Percentiles rank a stretch among this genome's conserved stretches.
phyloP scores from a whole-genome alignment of 2,888 invertebrate genomes.

The Graphium colonna region DNA sequence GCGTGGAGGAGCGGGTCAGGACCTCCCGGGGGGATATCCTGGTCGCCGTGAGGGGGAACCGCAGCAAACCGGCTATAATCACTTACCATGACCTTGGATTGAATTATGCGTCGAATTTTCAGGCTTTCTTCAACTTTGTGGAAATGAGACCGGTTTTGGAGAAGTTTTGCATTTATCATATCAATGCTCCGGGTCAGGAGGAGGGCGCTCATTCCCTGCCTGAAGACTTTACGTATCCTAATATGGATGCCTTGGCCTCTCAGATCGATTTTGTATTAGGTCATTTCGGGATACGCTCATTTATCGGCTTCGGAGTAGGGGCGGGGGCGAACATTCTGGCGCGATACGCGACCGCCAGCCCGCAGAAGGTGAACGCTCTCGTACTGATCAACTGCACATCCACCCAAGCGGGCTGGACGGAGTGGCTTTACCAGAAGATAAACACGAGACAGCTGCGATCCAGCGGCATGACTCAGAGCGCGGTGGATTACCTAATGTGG shows the following conservation, averaged over 20 bases:
- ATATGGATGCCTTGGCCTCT: constrained; percentile 96
- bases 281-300: constrained; percentile 92
- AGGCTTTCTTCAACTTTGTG: constrained; percentile 95
- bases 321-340: constrained; percentile 98
- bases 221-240: constrained; percentile 93
- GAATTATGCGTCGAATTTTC: constrained; percentile 96
- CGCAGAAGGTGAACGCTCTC: constrained; percentile 93
- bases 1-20: constrained; percentile 87
- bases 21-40: constrained; percentile 95
- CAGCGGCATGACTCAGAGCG: constrained; percentile 95
- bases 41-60: constrained; percentile 96
- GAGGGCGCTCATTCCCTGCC: constrained; percentile 95
- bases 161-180: constrained; percentile 98
- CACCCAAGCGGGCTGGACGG: constrained; percentile 98
- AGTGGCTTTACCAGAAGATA: constrained; percentile 99
- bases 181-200: constrained; percentile 99
- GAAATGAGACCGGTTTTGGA: constrained; percentile 93
- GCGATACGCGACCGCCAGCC: constrained; percentile 92
- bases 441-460: constrained; percentile 92
- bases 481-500: constrained; percentile 98
- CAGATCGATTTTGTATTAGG: constrained; percentile 94
- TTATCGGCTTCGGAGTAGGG: constrained; percentile 98
- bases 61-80: constrained; percentile 94
- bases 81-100: constrained; percentile 99
- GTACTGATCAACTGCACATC: constrained; percentile 96